These are phyloP conservation scores for Holothuria scabra DNA, from an alignment of 53 echinoderm and acorn worm species.

Conservation along the genomic window DNA sequence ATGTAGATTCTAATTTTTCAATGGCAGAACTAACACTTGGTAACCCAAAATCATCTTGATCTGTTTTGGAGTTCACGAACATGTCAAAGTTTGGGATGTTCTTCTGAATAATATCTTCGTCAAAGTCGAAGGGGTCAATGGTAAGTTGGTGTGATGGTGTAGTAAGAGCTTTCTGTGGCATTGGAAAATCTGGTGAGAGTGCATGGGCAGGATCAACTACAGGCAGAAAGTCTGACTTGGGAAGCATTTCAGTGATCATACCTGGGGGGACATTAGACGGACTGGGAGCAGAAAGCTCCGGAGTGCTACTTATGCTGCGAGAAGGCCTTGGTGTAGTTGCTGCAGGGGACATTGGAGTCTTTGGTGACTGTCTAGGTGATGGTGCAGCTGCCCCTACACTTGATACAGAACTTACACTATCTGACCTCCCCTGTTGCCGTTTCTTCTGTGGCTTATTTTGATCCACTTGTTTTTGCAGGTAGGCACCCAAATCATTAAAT, in stretches of 20 bases:
- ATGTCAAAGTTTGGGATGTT: constrained; percentile 52
- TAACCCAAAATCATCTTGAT: constrained; percentile 13
- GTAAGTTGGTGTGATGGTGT: constrained; percentile 32
- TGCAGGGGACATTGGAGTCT: constrained; percentile 54
- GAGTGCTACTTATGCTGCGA: constrained; percentile 63
- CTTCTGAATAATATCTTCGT: constrained; percentile 36
- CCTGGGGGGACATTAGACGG: constrained; percentile 35
- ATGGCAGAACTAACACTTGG: constrained; percentile 30
- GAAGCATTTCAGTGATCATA: constrained; percentile 38
- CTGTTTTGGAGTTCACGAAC: constrained; percentile 28
- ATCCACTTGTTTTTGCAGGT: constrained; percentile 63
- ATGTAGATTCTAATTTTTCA: constrained; percentile 24
- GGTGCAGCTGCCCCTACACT: constrained; percentile 59
- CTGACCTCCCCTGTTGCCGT: constrained; percentile 67
- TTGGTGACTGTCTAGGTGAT: constrained; percentile 64
- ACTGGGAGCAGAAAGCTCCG: constrained; percentile 55
- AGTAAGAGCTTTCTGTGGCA: constrained; percentile 20
- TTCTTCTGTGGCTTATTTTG: constrained; percentile 49
- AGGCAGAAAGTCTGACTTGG: constrained; percentile 30
- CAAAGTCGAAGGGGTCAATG: constrained; percentile 45
- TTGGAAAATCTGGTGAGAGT: constrained; percentile 12
- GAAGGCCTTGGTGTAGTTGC: constrained; percentile 32
- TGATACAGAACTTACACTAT: constrained; percentile 83
- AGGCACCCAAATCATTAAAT: constrained; percentile 71
- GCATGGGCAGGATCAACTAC: neutral